Evolutionary conservation across 2,797 vertebrate species (phyloP).

Genomic region (Schizopygopsis malacanthus): DNA sequence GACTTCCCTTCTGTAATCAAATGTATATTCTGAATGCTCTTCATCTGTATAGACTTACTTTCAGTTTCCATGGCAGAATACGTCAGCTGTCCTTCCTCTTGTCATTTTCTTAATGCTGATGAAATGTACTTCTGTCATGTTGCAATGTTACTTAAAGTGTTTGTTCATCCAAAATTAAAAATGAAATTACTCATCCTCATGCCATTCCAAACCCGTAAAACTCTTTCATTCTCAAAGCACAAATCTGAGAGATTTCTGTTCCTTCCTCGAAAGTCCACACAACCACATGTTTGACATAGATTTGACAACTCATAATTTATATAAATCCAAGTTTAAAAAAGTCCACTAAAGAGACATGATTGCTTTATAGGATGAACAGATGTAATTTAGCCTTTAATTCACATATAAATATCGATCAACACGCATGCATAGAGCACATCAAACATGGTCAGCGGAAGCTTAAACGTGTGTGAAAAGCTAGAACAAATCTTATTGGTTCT

Average conservation of each 20-base stretch:
- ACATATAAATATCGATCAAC: not conserved
- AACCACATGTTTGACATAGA: not conserved
- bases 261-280: not conserved
- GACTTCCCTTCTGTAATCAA: not conserved
- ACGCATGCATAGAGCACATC: not conserved
- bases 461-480: not conserved
- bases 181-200: not conserved
- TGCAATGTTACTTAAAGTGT: not conserved
- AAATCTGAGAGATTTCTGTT: not conserved
- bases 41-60: not conserved
- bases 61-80: constrained; percentile 6
- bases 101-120: not conserved
- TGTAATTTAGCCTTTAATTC: not conserved
- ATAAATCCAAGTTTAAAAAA: not conserved
- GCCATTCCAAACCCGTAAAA: not conserved
- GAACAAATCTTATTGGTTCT: not conserved
- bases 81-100: not conserved
- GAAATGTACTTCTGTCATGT: not conserved
- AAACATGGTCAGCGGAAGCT: not conserved
- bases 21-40: not conserved
- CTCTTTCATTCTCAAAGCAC: not conserved
- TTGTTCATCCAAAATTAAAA: not conserved
- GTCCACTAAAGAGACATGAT: not conserved
- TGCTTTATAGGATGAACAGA: not conserved
- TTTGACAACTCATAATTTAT: not conserved